These are phyloP conservation scores for Hipposideros larvatus DNA, from an alignment of 2,797 vertebrate species.

Conservation along the genomic window DNA sequence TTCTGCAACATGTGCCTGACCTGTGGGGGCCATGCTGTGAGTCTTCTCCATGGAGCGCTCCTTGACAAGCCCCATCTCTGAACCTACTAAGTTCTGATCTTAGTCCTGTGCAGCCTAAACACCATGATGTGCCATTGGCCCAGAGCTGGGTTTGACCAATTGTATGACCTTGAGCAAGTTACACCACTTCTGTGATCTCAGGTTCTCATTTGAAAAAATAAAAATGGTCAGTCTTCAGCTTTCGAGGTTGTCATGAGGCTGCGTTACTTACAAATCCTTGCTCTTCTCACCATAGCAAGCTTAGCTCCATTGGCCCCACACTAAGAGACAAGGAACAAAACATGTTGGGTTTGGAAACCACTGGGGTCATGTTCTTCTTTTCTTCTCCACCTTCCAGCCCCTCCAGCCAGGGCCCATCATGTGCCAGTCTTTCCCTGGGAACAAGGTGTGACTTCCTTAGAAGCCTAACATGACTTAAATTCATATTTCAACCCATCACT, in stretches of 20 bases:
- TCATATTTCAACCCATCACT: neutral
- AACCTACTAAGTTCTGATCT: neutral
- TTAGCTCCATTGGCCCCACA: neutral
- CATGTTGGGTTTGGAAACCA: neutral
- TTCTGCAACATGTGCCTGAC: no score
- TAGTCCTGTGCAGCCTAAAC: neutral
- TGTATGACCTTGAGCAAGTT: neutral
- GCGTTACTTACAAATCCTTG: neutral
- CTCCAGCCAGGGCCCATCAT: neutral
- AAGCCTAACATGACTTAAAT: neutral
- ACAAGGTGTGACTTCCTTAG: constrained; percentile 30
- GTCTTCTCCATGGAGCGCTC: neutral
- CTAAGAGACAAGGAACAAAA: neutral
- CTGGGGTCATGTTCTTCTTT: neutral
- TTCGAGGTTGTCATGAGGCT: neutral
- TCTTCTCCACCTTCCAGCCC: neutral
- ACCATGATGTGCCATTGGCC: neutral
- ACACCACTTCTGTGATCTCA: neutral
- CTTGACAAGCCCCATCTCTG: neutral
- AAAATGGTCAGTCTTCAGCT: neutral
- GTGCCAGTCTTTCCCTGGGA: neutral
- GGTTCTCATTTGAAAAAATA: neutral
- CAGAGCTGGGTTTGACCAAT: neutral
- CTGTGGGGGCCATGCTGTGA: accelerated
- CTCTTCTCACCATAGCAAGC: neutral